Evolutionary conservation across 2,888 invertebrate genomes (phyloP), one percentile per base, ranked within the genome.

Genomic region (Megamerina dolium): DNA sequence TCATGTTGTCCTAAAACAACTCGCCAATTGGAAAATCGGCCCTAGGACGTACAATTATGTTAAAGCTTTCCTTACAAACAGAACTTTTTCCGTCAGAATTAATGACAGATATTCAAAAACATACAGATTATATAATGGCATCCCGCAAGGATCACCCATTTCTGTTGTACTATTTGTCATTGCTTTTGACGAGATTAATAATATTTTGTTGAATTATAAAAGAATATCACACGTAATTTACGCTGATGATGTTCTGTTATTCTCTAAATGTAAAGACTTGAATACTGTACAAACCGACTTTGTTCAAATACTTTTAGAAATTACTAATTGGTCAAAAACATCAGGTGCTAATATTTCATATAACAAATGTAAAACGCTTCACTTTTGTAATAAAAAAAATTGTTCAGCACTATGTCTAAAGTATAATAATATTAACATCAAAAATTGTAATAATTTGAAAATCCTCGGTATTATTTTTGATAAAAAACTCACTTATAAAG

Each of bases 91-190:
- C 16, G 41, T 41, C 17, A 39, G 40, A 40, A 14, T 40, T 12
- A 18, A 13, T 5, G 36, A 35, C 4, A 14, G n/a, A 10, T 19
- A 38, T 16, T 50, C 50, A 9, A 19, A 41, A 5, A 19, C 29
- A 16, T 20, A 31, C 17, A 17, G 36, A 23, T 21, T 43, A 32
- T 14, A 30, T 23, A 51, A 51, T 27, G 45, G 48, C 5, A 50
- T 44, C 6, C 43, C 35, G 5, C 42, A 44, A 20, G 40, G 42
- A 16, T 49, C 49, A 5, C 49, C 44, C 14, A 16, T 45, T 3
- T 47, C 45, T 5, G 48, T 46, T 4, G 34, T 50, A 5, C 20
- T 50, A 9, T 48, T 48, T 16, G 16, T 48, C 16, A 50, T 48
- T 8, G 42, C 43, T 1, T 50, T 37, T 31, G 31, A 35, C 26